Evolutionary conservation across 2,888 invertebrate species (phyloP).

Genomic region (Brachynemurus nebulosus): DNA sequence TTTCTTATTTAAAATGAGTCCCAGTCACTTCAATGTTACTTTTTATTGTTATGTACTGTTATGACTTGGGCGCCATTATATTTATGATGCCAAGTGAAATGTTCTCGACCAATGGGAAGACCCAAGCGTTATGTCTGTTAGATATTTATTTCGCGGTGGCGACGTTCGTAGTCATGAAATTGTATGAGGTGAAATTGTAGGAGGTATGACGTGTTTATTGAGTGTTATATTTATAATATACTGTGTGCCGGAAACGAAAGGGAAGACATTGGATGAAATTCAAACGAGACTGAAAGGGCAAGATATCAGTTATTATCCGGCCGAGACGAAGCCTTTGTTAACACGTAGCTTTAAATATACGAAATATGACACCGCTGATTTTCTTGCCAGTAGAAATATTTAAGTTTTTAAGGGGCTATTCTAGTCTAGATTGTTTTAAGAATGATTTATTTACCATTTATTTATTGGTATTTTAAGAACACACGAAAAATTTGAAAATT

Average conservation of each 20-base stretch:
- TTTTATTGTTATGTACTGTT: conserved; percentile 9
- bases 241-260: conserved; percentile 31
- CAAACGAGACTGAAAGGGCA: conserved; percentile 28
- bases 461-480: too few species aligned
- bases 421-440: too few species aligned
- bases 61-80: conserved; percentile 29
- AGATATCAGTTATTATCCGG: too few species aligned
- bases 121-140: conserved; percentile 28
- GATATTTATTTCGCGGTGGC: conserved; percentile 28
- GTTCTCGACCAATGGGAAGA: conserved; percentile 31
- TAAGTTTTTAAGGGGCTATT: too few species aligned
- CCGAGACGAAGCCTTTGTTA: too few species aligned
- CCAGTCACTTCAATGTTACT: conserved; percentile 8
- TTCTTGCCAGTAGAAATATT: too few species aligned
- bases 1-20: conserved; percentile 22
- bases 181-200: conserved; percentile 31
- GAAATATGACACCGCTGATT: too few species aligned
- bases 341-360: too few species aligned
- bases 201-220: too few species aligned
- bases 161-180: conserved; percentile 30
- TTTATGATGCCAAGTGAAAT: conserved; percentile 32
- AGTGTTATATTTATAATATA: conserved; percentile 27
- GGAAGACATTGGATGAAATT: conserved; percentile 30
- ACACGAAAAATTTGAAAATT: too few species aligned
- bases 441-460: too few species aligned